A percentile compares a stretch with the other conserved stretches of the same genome.
Conservation (phyloP, 2,888 invertebrate species). For the Eristalis arbustorum region DNA sequence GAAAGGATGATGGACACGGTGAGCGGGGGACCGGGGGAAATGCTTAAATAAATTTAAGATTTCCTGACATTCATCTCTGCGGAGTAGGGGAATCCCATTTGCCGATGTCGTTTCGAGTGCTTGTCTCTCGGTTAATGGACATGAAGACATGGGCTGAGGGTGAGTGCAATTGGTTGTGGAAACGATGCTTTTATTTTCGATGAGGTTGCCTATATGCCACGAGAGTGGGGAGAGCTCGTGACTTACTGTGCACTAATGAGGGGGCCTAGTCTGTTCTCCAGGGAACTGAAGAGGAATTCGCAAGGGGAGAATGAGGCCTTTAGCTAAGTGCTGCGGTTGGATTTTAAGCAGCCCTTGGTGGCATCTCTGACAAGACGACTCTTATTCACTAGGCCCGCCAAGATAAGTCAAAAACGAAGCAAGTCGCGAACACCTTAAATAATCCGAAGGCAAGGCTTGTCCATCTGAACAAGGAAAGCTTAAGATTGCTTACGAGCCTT, state of each 20-base stretch:
- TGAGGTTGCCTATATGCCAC: slow-evolving; percentile 23
- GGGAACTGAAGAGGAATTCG: no score
- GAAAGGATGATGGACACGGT: background rate
- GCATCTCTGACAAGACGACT: no score
- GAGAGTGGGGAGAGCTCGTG: background rate
- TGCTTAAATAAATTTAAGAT: slow-evolving; percentile 3
- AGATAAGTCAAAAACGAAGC: no score
- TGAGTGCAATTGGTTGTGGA: background rate
- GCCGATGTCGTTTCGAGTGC: background rate
- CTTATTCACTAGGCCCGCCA: no score
- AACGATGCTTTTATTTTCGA: slow-evolving; percentile 1
- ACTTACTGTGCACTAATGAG: background rate
- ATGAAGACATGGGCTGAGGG: background rate
- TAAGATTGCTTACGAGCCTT: no score
- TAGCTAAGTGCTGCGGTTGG: no score
- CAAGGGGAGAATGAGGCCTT: no score
- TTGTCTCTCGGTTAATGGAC: background rate
- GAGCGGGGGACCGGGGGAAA: background rate
- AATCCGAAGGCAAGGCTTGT: no score
- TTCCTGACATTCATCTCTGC: background rate
- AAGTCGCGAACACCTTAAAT: no score
- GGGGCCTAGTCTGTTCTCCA: no score
- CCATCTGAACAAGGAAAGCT: no score
- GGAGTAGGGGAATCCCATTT: background rate
- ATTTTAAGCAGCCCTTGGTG: no score